Percentiles rank a stretch among this genome's conserved stretches.
Evolutionary conservation across 2,113 vertebrate genomes (phyloP).

Genomic region (Aythya baeri): DNA sequence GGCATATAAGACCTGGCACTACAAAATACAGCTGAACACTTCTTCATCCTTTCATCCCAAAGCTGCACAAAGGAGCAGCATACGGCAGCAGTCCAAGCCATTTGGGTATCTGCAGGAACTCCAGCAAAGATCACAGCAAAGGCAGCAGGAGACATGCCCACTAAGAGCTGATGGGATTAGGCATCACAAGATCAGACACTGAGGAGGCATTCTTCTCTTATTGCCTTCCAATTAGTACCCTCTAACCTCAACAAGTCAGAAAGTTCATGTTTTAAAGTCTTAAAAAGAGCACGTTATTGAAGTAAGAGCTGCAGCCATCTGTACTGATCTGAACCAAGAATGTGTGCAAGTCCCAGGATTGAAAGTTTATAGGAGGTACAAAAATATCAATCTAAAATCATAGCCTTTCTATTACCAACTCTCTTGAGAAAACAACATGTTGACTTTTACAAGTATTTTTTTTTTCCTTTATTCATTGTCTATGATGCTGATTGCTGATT

Average conservation of each 20-base stretch:
- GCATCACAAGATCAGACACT: rapidly evolving
- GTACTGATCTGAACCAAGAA: not conserved
- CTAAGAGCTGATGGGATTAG: not conserved
- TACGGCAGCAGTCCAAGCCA: not conserved
- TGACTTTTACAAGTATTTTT: not conserved
- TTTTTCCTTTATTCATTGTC: rapidly evolving
- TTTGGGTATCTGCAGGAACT: not conserved
- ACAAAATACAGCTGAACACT: not conserved
- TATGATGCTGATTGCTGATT: not conserved
- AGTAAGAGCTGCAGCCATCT: not conserved
- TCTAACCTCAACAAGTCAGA: not conserved
- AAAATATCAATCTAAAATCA: not conserved
- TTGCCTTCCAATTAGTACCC: not conserved
- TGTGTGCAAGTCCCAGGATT: rapidly evolving
- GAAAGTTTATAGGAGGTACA: not conserved
- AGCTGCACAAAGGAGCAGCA: not conserved
- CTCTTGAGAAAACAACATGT: not conserved
- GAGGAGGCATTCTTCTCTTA: not conserved
- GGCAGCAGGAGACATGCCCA: rapidly evolving
- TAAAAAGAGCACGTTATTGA: not conserved
- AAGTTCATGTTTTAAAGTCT: not conserved
- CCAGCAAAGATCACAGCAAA: not conserved
- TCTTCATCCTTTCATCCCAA: not conserved
- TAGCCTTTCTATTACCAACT: not conserved
- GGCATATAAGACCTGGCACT: not conserved